Conservation (phyloP, 2,888 invertebrate genomes). For the Erpobdella octoculata region DNA sequence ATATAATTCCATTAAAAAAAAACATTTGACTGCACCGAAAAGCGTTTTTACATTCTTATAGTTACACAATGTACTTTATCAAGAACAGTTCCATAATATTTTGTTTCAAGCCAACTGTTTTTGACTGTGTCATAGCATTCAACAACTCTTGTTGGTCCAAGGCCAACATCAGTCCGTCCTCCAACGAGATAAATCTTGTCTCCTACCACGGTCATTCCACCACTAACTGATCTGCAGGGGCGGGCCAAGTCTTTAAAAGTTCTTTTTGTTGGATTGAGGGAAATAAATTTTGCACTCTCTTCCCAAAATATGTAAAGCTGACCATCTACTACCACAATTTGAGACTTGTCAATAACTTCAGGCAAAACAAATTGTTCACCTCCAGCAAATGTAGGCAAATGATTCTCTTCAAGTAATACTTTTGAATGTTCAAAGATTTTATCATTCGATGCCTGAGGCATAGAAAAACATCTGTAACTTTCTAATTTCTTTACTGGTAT, state of each 20-base stretch:
- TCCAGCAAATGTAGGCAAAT: not conserved
- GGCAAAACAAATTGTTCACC: conserved; percentile 50
- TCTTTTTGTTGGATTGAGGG: conserved; percentile 46
- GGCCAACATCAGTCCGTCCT: conserved; percentile 5
- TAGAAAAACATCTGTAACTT: conserved; percentile 42
- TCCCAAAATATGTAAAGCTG: conserved; percentile 52
- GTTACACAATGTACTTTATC: conserved; percentile 18
- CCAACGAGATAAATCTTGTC: conserved; percentile 17
- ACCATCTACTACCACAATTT: conserved; percentile 45
- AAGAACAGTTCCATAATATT: not conserved
- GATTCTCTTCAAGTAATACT: conserved; percentile 38
- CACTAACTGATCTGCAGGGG: not conserved
- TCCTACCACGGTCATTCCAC: conserved; percentile 17
- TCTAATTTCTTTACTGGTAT: conserved; percentile 46
- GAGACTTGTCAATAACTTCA: conserved; percentile 45
- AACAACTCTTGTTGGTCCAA: not conserved
- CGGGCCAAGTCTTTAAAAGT: conserved; percentile 45
- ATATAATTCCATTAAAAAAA: no score
- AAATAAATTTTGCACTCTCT: conserved; percentile 46
- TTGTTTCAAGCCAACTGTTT: conserved; percentile 9
- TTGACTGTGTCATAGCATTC: conserved; percentile 21
- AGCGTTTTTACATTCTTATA: conserved; percentile 12
- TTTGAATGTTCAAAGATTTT: conserved; percentile 17
- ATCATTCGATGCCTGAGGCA: not conserved
- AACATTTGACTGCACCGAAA: no score